Base-by-base conservation (phyloP, 2,888 invertebrate genomes). In the Ferdinandea cuprea region DNA sequence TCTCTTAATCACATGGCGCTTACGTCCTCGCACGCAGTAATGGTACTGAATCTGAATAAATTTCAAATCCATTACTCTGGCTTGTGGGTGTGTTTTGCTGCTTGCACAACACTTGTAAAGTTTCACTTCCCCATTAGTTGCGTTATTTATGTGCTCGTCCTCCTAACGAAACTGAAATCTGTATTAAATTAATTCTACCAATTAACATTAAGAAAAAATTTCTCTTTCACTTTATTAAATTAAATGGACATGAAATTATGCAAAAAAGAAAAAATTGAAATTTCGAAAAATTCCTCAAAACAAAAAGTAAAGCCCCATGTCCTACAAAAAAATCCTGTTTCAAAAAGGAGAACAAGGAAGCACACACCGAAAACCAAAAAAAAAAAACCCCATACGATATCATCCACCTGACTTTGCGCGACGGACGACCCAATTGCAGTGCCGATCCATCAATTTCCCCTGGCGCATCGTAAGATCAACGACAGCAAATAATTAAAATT, bases 261-360 rank as follows among this genome's bases (percentile, higher is more conserved):
- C n/a, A n/a, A n/a, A n/a, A n/a, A n/a, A n/a, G n/a, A n/a, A n/a
- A n/a, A n/a, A 48, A 52, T 42, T 30, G 46, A 59, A 52, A 46
- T 56, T 50, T 44, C 42, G 11, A 54, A 48, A 54, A 65, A 76
- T 76, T 68, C 61, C 69, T 17, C 35, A 37, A 54, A 13, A 59
- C 7, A 44, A 30, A 30, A 25, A 19, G 13, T 35, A 61, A 42
- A n/a, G 28, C 9, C 50, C 19, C 28, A 13, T 71, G 77, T 63
- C 71, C 77, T 77, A 71, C 63, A 78, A 71, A 78, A 71, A 78
- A 72, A 72, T 72, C 78, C 58, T 65, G 78, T 72, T 78, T 44
- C n/a, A 76, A 25, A n/a, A 56, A 78, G 65, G 48, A 56, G 19
- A 32, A 11, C 65, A 37, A 69, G 8, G 28, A 37, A 37, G 32